A percentile compares a stretch with the other conserved stretches of the same genome.
These are phyloP conservation scores for Mystacides longicornis DNA, from an alignment of 2,888 invertebrate species.

Conservation along the genomic window DNA sequence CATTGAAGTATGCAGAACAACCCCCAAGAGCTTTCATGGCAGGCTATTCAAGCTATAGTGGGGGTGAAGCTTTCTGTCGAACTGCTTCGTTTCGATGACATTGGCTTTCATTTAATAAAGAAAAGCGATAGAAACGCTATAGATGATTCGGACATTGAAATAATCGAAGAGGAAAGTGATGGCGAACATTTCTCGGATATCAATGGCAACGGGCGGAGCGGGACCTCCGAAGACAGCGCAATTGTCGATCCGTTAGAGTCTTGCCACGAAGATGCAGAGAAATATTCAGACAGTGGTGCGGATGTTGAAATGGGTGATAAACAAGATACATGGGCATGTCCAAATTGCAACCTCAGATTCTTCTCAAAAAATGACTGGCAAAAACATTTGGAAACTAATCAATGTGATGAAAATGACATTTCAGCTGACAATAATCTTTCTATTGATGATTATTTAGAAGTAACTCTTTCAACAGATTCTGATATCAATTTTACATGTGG, in stretches of 20 bases:
- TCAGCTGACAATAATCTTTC: slow-evolving; percentile 48
- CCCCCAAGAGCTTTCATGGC: slow-evolving; percentile 54
- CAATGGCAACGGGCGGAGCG: slow-evolving; percentile 39
- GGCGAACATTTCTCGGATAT: slow-evolving; percentile 16
- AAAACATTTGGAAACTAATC: slow-evolving; percentile 37
- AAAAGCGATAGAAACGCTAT: slow-evolving; percentile 43
- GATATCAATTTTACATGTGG: slow-evolving; percentile 48
- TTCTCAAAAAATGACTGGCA: slow-evolving; percentile 17
- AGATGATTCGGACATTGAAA: slow-evolving; percentile 49
- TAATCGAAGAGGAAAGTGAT: slow-evolving; percentile 41
- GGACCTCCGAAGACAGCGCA: slow-evolving; percentile 31
- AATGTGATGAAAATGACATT: slow-evolving; percentile 43
- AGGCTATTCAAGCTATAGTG: slow-evolving; percentile 50
- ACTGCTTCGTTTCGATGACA: slow-evolving; percentile 49
- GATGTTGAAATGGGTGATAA: slow-evolving; percentile 37
- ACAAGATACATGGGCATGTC: slow-evolving; percentile 28
- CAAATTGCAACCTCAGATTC: slow-evolving; percentile 12
- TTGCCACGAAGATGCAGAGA: slow-evolving; percentile 13
- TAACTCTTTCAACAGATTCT: slow-evolving; percentile 46
- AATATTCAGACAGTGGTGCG: slow-evolving; percentile 35
- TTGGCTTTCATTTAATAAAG: slow-evolving; percentile 46
- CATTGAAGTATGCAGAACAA: slow-evolving; percentile 49
- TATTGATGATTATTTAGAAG: slow-evolving; percentile 48
- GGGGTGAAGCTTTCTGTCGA: slow-evolving; percentile 50
- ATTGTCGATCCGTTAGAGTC: slow-evolving; percentile 10